Evolutionary conservation across 2,113 vertebrate species (phyloP).

Genomic region (Lepus americanus): DNA sequence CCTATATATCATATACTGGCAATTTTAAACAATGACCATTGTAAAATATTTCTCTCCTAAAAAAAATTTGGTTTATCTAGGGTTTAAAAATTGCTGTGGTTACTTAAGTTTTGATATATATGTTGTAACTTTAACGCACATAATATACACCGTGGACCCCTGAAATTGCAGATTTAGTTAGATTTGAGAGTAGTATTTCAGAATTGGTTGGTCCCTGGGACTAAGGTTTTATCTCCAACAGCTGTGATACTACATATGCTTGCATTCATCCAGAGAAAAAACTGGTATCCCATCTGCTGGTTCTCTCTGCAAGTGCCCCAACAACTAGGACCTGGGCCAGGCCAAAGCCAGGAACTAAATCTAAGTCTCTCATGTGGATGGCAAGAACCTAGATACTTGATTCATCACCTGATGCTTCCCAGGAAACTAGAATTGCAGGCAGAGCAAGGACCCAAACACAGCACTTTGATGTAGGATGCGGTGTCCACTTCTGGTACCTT

Average conservation of each 20-base stretch:
- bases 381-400: too few species aligned
- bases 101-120: slow-evolving; percentile 44
- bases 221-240: not conserved
- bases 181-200: not conserved
- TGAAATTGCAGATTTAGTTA: not conserved
- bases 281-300: too few species aligned
- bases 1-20: not conserved
- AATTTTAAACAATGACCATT: slow-evolving; percentile 38
- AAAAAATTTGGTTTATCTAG: slow-evolving; percentile 30
- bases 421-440: too few species aligned
- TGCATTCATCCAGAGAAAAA: not conserved
- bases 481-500: not conserved
- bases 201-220: not conserved
- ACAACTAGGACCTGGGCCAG: too few species aligned
- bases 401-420: too few species aligned
- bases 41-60: slow-evolving; percentile 11
- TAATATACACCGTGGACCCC: not conserved
- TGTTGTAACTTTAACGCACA: not conserved
- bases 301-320: too few species aligned
- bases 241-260: not conserved
- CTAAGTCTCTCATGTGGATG: too few species aligned
- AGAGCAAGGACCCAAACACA: too few species aligned
- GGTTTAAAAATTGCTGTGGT: slow-evolving; percentile 43
- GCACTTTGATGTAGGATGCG: not conserved
- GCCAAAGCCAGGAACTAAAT: too few species aligned